These are phyloP conservation scores for Gavialis gangeticus DNA, from an alignment of 2,113 vertebrate genomes.

Conservation along the genomic window DNA sequence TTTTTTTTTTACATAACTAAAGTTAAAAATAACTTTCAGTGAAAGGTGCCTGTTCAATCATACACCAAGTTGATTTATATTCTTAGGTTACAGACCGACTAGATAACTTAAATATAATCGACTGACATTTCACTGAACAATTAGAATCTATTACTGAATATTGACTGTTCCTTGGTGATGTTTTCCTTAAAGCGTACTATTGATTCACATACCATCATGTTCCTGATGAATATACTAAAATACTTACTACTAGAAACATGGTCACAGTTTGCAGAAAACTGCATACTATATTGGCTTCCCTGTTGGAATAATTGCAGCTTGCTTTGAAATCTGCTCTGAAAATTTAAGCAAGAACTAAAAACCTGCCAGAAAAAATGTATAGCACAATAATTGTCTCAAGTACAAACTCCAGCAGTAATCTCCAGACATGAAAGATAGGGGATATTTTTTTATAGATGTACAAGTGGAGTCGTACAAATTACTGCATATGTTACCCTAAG, in stretches of 20 bases:
- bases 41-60: not conserved
- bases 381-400: not conserved
- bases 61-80: not conserved
- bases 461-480: not conserved
- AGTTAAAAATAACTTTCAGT: slow-evolving; percentile 20
- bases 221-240: not conserved
- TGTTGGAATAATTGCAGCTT: not conserved
- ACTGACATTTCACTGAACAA: not conserved
- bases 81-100: not conserved
- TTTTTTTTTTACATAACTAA: not conserved
- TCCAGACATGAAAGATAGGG: not conserved
- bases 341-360: not conserved
- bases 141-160: not conserved
- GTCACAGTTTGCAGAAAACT: not conserved
- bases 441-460: not conserved
- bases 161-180: not conserved
- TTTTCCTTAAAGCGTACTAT: not conserved
- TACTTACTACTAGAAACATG: not conserved
- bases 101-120: not conserved
- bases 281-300: not conserved
- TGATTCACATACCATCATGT: not conserved
- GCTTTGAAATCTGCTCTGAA: not conserved
- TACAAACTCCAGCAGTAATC: not conserved
- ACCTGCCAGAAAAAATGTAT: not conserved
- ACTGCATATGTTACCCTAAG: not conserved